Conservation (phyloP, 2,113 vertebrate genomes). For the Ibidorhyncha struthersii region DNA sequence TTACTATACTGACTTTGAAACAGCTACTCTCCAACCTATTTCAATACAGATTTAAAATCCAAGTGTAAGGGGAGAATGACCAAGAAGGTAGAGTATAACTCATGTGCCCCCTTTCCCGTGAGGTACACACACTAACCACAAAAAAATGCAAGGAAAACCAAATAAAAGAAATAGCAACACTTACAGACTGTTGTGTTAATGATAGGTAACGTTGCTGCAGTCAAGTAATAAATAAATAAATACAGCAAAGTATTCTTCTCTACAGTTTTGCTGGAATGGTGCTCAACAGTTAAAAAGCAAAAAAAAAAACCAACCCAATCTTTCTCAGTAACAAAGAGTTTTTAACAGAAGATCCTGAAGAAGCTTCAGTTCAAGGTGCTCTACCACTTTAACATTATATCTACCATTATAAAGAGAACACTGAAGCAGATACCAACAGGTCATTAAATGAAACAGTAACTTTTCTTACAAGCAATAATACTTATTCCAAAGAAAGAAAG, state of each 20-base stretch:
- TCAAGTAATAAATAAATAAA: constrained; percentile 81
- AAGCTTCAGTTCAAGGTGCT: constrained; percentile 55
- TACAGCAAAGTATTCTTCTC: constrained; percentile 61
- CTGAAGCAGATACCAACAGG: constrained; percentile 41
- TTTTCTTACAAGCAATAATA: constrained; percentile 40
- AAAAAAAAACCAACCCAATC: neutral
- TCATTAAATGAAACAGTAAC: constrained; percentile 58
- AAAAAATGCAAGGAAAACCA: constrained; percentile 39
- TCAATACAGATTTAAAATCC: neutral
- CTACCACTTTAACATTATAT: constrained; percentile 14
- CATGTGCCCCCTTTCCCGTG: constrained; percentile 12
- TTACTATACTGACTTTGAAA: constrained; percentile 44
- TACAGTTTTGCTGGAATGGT: constrained; percentile 10
- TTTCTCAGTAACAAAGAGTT: constrained; percentile 37
- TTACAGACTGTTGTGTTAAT: constrained; percentile 48
- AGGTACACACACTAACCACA: neutral
- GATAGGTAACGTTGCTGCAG: constrained; percentile 46
- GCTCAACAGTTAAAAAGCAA: neutral
- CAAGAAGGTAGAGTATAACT: constrained; percentile 13
- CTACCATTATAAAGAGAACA: constrained; percentile 47
- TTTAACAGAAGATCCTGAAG: constrained; percentile 33
- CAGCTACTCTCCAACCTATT: constrained; percentile 21
- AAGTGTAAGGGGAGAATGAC: constrained; percentile 28
- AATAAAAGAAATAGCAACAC: constrained; percentile 45
- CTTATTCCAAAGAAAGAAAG: constrained; percentile 42